Base-by-base conservation (phyloP, 2,797 vertebrate genomes). In the Limosa lapponica region DNA sequence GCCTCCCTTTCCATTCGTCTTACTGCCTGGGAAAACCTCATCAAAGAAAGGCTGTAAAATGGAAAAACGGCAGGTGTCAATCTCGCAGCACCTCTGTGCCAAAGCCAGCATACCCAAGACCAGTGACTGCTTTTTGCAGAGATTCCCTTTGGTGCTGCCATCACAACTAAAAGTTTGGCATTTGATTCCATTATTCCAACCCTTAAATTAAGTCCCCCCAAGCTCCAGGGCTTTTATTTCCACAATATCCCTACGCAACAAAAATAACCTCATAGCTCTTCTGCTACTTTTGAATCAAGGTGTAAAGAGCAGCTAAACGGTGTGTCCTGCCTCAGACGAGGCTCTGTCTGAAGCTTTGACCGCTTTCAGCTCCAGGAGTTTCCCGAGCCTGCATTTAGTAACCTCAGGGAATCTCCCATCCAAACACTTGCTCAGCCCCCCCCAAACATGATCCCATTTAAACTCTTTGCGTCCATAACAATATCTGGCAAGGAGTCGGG, bases 11-110 rank as follows among this genome's bases (percentile, higher is more conserved):
- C 49, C 34, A 49, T 15, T 64, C 61, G 36, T 23, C 23, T 34
- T 36, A 28, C 54, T 70, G n/a, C 16, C 43, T 28, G 37, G 32
- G 22, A 48, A 82, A 80, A 43, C 18, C 22, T 27, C 23, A 30
- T 13, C 55, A 37, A 71, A 79, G 34, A 43, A 28, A 54, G n/a
- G 30, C 55, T 72, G 20, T 20, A 44, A 57, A 72, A 28, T 2
- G 22, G 20, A 37, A 61, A 85, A 87, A 3, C 0, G 1, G 20
- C 16, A 72, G 24, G 25, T 15, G 12, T 16, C 0, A 0, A 10
- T 44, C 24, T 37, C 2, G 1, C 4, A 18, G 61, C n/a, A 61
- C 8, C 64, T 41, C 58, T 5, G 18, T 52, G 66, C 39, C 79
- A 14, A 27, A 46, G 11, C 3, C 59, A 70, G 49, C 23, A 25